phyloP scores from a whole-genome alignment of 2,113 vertebrate species.

The Piprites chloris region DNA sequence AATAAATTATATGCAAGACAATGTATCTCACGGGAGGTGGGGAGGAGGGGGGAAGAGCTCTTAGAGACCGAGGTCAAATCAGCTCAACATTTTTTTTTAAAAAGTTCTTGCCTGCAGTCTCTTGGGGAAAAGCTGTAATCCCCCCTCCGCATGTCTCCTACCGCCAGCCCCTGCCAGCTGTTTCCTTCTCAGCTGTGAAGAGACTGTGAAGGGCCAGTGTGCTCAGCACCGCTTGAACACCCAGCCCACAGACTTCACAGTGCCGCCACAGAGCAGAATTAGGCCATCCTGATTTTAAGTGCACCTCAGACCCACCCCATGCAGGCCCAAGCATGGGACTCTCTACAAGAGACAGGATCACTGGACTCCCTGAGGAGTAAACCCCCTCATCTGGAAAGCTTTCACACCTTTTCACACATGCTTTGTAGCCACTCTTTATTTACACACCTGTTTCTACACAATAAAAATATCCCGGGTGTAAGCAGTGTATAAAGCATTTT shows the following conservation, averaged over 20 bases:
- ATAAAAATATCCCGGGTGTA: background rate
- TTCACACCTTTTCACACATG: background rate
- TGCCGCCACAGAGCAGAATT: background rate
- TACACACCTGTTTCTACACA: background rate
- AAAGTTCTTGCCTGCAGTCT: background rate
- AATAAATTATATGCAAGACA: slow-evolving; percentile 8
- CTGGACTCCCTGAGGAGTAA: background rate
- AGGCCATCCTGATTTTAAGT: background rate
- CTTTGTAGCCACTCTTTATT: background rate
- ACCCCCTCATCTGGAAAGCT: background rate
- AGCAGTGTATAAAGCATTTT: background rate
- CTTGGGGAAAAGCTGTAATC: background rate
- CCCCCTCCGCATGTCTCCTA: accelerated
- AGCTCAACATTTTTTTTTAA: background rate
- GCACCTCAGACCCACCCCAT: accelerated
- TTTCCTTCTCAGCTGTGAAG: background rate
- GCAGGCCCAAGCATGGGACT: background rate
- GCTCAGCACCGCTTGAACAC: accelerated
- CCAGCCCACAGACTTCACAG: too few species aligned
- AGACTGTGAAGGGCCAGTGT: background rate
- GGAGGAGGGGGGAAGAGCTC: too few species aligned
- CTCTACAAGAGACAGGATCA: background rate
- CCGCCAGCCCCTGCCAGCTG: background rate
- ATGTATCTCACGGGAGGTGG: background rate
- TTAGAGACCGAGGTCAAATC: background rate